Conservation (phyloP, 2,797 vertebrate species). For the Heliangelus exortis region DNA sequence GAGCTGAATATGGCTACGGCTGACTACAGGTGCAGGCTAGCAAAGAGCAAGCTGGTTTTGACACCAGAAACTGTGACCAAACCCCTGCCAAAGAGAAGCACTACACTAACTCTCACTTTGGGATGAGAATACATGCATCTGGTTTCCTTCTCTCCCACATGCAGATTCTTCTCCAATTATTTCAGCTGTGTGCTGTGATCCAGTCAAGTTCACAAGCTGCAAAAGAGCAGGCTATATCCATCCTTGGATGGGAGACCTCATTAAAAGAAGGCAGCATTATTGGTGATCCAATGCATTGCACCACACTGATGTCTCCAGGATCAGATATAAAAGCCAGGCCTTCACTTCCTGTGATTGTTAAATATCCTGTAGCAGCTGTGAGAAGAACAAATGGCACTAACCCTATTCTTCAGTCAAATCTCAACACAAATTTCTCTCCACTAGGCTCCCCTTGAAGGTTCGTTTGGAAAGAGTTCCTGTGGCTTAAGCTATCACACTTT, state of each 20-base stretch:
- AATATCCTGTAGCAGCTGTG: neutral
- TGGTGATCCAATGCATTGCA: accelerated
- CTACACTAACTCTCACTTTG: neutral
- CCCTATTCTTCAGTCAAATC: neutral
- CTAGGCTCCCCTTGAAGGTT: neutral
- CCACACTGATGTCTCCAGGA: neutral
- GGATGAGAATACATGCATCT: neutral
- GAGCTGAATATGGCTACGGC: neutral
- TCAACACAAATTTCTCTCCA: neutral
- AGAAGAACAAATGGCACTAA: neutral
- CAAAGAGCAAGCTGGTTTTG: neutral
- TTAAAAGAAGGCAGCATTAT: neutral
- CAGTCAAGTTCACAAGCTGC: neutral
- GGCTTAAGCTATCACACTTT: conserved; percentile 26
- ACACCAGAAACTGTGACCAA: conserved; percentile 17
- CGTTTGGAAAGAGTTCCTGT: conserved; percentile 1
- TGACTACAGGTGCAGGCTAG: conserved; percentile 9
- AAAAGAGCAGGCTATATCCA: neutral
- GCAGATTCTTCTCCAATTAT: neutral
- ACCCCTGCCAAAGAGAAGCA: neutral
- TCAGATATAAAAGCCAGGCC: neutral
- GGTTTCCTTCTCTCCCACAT: neutral
- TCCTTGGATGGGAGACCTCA: neutral
- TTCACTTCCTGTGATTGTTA: neutral
- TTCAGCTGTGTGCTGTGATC: neutral